Evolutionary conservation across 2,113 vertebrate species (phyloP).

Genomic region (Gobiocypris rarus): DNA sequence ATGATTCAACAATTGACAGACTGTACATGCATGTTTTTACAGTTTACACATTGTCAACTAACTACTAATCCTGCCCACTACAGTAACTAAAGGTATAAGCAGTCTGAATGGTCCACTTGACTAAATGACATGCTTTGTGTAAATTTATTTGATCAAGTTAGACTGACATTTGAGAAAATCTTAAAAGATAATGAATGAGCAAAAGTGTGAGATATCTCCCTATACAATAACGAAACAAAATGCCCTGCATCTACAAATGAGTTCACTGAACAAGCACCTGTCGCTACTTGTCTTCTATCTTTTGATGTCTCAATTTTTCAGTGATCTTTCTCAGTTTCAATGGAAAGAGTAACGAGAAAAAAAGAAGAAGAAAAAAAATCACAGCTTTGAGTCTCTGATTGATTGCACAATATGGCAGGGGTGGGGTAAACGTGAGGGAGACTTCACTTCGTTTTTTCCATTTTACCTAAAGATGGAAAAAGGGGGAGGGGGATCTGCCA

Average conservation of each 20-base stretch:
- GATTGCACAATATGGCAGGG: constrained; percentile 63
- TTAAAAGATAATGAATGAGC: not conserved
- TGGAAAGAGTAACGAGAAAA: not conserved
- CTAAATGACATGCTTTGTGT: not conserved
- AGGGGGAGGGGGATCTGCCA: constrained; percentile 74
- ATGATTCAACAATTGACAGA: not conserved
- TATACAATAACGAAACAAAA: not conserved
- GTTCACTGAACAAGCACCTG: constrained; percentile 66
- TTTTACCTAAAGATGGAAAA: constrained; percentile 82
- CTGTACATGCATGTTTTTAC: no score
- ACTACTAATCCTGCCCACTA: not conserved
- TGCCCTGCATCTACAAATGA: constrained; percentile 61
- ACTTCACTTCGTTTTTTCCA: constrained; percentile 72
- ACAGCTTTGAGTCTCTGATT: constrained; percentile 63
- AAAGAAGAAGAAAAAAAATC: not conserved
- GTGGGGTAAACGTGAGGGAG: constrained; percentile 54
- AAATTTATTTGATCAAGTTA: not conserved
- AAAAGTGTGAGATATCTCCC: not conserved
- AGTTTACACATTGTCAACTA: no score
- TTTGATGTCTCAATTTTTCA: constrained; percentile 56
- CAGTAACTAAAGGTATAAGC: not conserved
- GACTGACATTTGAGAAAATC: not conserved
- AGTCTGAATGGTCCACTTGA: not conserved
- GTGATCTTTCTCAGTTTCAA: constrained; percentile 34
- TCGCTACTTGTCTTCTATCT: constrained; percentile 60